Evolutionary conservation across 2,113 vertebrate species (phyloP), one percentile per base, ranked within the genome.

Genomic region (Budorcas taxicolor): DNA sequence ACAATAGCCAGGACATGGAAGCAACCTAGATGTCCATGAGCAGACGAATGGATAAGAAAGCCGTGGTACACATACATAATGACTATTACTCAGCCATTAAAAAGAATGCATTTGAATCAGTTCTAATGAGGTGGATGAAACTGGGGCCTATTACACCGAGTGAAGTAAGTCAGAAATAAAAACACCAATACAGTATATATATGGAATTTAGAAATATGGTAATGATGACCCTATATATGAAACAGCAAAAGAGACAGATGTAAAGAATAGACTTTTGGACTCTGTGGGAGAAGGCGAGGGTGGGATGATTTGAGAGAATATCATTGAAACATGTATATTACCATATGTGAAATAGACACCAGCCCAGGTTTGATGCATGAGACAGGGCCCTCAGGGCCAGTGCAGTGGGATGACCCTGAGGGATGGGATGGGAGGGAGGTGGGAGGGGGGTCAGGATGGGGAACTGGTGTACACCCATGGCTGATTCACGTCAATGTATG

Each of bases 361-460:
- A 71, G 19, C 5, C 9, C n/a, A 23, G n/a, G n/a, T 23, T 36
- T 21, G 19, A 23, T 23, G n/a, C 67, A 40, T 71, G 67, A 71
- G 19, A 71, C 0, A 40, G n/a, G 67, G 67, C 0, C 0, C n/a
- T 71, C n/a, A 23, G 5, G 3, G 10, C 17, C 0, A 0, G n/a
- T 12, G 19, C 67, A 71, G n/a, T 40, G 67, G 19, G 67, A 71
- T 6, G 19, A 40, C 67, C 33, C 19, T 40, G 67, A 71, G 67
- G 67, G 17, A 23, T 71, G 19, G n/a, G 9, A 40, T 71, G 9
- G n/a, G 64, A 71, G n/a, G n/a, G 17, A 71, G 9, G 4, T 71
- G 4, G 17, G 64, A 36, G 17, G 1, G 9, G n/a, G 17, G 5
- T 36, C n/a, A 71, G 17, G n/a, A 36, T 40, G 67, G 67, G 62